phyloP scores from a whole-genome alignment of 1,140 invertebrate species.

The Potamilus streckersoni region DNA sequence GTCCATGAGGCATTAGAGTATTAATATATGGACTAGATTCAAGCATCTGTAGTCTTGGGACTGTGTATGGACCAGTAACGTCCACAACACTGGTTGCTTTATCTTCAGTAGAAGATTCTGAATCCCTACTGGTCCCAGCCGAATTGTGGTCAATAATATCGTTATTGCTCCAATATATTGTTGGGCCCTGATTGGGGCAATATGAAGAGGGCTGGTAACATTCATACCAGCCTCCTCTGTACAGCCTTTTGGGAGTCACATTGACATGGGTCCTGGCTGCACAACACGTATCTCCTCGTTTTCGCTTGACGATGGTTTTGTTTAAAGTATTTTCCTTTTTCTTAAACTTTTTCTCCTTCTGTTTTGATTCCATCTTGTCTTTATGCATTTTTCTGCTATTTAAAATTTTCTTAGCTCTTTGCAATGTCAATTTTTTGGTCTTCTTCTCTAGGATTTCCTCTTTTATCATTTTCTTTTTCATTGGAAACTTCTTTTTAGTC shows the following conservation, averaged over 20 bases:
- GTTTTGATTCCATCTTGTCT: constrained; percentile 27
- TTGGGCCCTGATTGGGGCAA: constrained; percentile 10
- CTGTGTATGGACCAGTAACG: too few species aligned
- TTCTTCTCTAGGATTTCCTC: constrained; percentile 10
- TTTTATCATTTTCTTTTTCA: too few species aligned
- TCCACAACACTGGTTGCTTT: too few species aligned
- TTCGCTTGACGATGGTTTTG: constrained; percentile 3
- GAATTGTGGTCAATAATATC: too few species aligned
- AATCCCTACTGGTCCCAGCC: too few species aligned
- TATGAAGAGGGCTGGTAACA: constrained; percentile 25
- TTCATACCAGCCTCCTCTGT: constrained; percentile 24
- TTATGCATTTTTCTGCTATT: constrained; percentile 26
- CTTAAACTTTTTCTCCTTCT: constrained; percentile 35
- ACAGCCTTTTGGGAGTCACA: constrained; percentile 20
- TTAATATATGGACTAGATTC: constrained; percentile 25
- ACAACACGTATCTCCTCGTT: constrained; percentile 24
- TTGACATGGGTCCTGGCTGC: constrained; percentile 23
- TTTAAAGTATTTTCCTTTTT: constrained; percentile 16
- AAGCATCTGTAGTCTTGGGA: neutral
- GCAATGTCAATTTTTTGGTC: constrained; percentile 8
- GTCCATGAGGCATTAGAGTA: constrained; percentile 25
- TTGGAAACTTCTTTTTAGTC: too few species aligned
- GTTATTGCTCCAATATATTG: too few species aligned
- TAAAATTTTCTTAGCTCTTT: constrained; percentile 29
- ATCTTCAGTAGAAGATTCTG: too few species aligned